A percentile compares a stretch with the other conserved stretches of the same genome.
Conservation (phyloP, 2,797 vertebrate species). For the Harpagifer antarcticus region DNA sequence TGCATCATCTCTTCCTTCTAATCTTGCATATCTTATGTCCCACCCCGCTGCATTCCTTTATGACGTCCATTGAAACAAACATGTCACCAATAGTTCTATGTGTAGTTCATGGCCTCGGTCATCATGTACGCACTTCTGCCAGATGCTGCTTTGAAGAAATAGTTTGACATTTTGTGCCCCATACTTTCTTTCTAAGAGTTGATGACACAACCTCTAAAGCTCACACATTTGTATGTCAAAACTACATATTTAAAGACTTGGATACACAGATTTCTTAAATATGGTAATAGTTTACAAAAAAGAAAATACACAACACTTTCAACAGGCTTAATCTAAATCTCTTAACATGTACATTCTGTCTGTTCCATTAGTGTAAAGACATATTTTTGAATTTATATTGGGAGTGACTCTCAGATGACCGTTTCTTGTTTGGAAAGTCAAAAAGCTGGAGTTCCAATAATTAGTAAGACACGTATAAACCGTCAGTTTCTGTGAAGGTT, state of each 20-base stretch:
- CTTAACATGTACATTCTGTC: no score
- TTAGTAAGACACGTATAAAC: background rate
- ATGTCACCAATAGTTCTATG: slow-evolving; percentile 11
- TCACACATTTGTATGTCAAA: background rate
- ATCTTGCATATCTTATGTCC: slow-evolving; percentile 30
- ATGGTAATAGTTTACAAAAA: background rate
- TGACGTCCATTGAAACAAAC: slow-evolving; percentile 33
- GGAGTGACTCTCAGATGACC: no score
- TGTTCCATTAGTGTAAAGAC: no score
- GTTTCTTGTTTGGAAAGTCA: no score
- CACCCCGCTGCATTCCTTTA: slow-evolving; percentile 34
- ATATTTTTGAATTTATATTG: no score
- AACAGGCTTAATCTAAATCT: background rate
- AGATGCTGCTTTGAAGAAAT: background rate
- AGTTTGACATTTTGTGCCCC: background rate
- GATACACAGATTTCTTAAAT: background rate
- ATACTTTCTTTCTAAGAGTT: background rate
- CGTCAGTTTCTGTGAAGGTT: slow-evolving; percentile 33
- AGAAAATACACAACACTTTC: background rate
- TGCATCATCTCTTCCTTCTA: slow-evolving; percentile 22
- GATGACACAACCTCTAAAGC: background rate
- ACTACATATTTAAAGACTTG: background rate
- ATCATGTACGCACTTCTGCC: background rate
- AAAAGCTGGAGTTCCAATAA: background rate
- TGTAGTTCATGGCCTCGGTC: slow-evolving; percentile 1